phyloP scores from a whole-genome alignment of 2,888 invertebrate species.

The Allygus modestus region DNA sequence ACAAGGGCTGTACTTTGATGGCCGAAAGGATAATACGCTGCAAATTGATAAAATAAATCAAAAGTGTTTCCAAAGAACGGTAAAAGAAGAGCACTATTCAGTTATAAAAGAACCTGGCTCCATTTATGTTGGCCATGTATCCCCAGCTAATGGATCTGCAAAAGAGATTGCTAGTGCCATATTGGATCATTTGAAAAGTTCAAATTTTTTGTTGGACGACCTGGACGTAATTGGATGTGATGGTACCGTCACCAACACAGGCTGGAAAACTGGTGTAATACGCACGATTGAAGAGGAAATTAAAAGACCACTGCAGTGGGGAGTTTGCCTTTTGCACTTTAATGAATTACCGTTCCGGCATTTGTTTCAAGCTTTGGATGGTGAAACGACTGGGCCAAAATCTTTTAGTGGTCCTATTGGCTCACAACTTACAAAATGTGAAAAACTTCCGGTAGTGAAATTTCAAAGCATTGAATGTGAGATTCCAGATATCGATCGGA shows the following conservation, averaged over 20 bases:
- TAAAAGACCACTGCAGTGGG: constrained; percentile 63
- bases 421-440: constrained; percentile 55
- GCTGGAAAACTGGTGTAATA: constrained; percentile 63
- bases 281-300: constrained; percentile 62
- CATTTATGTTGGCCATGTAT: not conserved
- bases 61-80: constrained; percentile 1
- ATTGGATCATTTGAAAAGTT: not conserved
- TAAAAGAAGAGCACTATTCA: not conserved
- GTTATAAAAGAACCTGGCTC: not conserved
- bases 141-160: not conserved
- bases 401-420: constrained; percentile 62
- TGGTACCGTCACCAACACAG: constrained; percentile 61
- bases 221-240: constrained; percentile 64
- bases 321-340: constrained; percentile 61
- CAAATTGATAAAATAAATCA: not conserved
- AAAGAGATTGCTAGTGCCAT: not conserved
- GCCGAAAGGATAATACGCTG: not conserved
- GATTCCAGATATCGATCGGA: constrained; percentile 26
- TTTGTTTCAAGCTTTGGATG: not conserved
- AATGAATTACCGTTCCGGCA: constrained; percentile 64
- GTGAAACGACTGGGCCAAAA: constrained; percentile 53
- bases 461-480: constrained; percentile 56
- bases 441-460: constrained; percentile 63
- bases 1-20: constrained; percentile 38
- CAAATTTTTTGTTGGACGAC: constrained; percentile 47